Evolutionary conservation across 2,888 invertebrate genomes (phyloP).

Genomic region (Harpalus rufipes): DNA sequence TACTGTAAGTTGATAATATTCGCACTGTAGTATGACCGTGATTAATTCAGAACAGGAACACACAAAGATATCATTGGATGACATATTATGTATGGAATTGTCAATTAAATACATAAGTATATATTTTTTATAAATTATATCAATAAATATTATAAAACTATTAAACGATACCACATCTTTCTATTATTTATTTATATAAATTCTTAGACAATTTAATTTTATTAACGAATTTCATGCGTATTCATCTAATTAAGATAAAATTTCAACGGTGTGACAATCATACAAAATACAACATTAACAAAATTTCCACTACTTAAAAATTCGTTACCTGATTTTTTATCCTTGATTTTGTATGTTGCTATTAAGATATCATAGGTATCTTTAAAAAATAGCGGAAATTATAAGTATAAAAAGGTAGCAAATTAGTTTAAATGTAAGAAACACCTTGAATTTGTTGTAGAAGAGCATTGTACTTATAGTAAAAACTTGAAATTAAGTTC

Average conservation of each 20-base stretch:
- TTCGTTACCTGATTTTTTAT: slow-evolving; percentile 10
- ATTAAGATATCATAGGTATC: background rate
- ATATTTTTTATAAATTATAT: no score
- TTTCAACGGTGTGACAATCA: slow-evolving; percentile 1
- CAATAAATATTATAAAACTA: no score
- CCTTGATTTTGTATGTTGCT: background rate
- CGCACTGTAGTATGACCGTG: no score
- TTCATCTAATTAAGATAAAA: slow-evolving; percentile 19
- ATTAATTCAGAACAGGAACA: no score
- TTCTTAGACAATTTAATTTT: no score
- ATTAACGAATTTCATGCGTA: background rate
- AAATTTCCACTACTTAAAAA: slow-evolving; percentile 2
- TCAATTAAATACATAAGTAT: no score
- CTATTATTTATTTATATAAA: no score
- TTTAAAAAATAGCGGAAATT: background rate
- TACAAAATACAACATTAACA: slow-evolving; percentile 7
- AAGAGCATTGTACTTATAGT: slow-evolving; percentile 1
- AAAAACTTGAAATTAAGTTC: no score
- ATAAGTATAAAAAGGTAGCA: background rate
- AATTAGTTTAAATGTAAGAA: background rate
- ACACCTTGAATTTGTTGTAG: background rate
- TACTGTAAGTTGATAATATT: no score
- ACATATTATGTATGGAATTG: no score
- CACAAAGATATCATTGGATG: no score
- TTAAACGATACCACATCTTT: no score